Evolutionary conservation across 1,140 invertebrate species (phyloP), one percentile per base, ranked within the genome.

Genomic region (Dysdera silvatica): DNA sequence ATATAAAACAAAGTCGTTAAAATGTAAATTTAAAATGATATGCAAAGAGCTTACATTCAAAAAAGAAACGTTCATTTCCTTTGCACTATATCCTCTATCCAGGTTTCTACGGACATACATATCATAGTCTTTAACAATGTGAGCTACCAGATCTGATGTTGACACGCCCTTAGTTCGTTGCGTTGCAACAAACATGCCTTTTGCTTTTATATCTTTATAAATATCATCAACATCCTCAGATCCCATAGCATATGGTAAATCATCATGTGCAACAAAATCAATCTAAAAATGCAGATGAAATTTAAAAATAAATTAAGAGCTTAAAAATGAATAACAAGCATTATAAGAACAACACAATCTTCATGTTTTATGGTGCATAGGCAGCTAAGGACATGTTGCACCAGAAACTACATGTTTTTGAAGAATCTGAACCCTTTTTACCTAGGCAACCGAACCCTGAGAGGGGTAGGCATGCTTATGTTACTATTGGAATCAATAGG

Each of bases 221-320:
- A 96, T 83, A 80, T 99, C 96, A 58, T 89, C 85, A 47, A 83
- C 83, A 33, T 67, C 74, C 16, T 49, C 68, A n/a, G 4, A n/a
- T 28, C 76, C 80, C 12, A 85, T 85, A 48, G 85, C 84, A 75
- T 98, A 99, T 0, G 96, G 96, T 69, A 96, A 85, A 73, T 98
- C 95, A 79, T 99, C 96, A 78, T 99, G 96, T 18, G 96, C 96
- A 37, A 99, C 91, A 82, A 99, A 99, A 77, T 99, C 96, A 69
- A 99, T 98, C 85, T 88, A 71, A 1, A 41, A 41, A 18, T 18
- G n/a, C n/a, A n/a, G n/a, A n/a, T n/a, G n/a, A n/a, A n/a, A n/a
- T n/a, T n/a, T n/a, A n/a, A n/a, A n/a, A n/a, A n/a, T n/a, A n/a
- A n/a, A n/a, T n/a, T n/a, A n/a, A n/a, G n/a, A n/a, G n/a, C n/a